A percentile compares a stretch with the other conserved stretches of the same genome.
These are phyloP conservation scores for Pemphredon lugubris DNA, from an alignment of 2,888 invertebrate genomes.

Conservation along the genomic window DNA sequence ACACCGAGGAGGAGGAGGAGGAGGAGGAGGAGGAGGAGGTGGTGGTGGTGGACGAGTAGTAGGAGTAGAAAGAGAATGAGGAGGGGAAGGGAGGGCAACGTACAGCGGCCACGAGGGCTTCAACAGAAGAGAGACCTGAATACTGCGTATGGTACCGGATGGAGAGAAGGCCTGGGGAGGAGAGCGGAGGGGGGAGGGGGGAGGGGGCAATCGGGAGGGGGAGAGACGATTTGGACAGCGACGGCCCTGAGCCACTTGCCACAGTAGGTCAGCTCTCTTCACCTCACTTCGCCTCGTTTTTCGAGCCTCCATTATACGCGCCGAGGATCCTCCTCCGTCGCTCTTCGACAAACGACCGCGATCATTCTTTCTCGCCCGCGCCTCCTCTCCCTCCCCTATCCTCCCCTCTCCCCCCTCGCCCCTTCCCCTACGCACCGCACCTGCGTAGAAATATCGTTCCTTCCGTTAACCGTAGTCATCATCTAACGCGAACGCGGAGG, in stretches of 20 bases:
- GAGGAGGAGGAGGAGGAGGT: not conserved
- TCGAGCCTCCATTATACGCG: conserved; percentile 76
- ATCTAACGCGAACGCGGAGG: not conserved
- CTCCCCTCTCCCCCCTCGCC: too few species aligned
- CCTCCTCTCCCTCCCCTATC: too few species aligned
- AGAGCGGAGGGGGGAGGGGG: conserved; percentile 53
- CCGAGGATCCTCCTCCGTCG: conserved; percentile 50
- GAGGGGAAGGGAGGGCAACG: not conserved
- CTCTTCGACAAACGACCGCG: conserved; percentile 44
- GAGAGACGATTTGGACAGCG: conserved; percentile 80
- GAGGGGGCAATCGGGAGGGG: conserved; percentile 57
- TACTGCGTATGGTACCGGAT: conserved; percentile 63
- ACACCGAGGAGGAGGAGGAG: conserved; percentile 9
- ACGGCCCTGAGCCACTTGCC: conserved; percentile 81
- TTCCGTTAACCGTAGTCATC: conserved; percentile 22
- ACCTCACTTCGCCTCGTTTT: conserved; percentile 78
- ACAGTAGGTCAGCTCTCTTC: conserved; percentile 81
- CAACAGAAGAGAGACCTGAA: conserved; percentile 57
- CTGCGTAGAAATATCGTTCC: conserved; percentile 19
- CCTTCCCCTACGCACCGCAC: not conserved
- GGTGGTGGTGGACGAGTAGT: too few species aligned
- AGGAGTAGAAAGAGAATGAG: too few species aligned
- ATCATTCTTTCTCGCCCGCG: conserved; percentile 40
- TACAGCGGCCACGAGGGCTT: conserved; percentile 30
- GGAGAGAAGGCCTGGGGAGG: conserved; percentile 45